Evolutionary conservation across 1,140 invertebrate species (phyloP), one percentile per base, ranked within the genome.

Genomic region (Formica exsecta): DNA sequence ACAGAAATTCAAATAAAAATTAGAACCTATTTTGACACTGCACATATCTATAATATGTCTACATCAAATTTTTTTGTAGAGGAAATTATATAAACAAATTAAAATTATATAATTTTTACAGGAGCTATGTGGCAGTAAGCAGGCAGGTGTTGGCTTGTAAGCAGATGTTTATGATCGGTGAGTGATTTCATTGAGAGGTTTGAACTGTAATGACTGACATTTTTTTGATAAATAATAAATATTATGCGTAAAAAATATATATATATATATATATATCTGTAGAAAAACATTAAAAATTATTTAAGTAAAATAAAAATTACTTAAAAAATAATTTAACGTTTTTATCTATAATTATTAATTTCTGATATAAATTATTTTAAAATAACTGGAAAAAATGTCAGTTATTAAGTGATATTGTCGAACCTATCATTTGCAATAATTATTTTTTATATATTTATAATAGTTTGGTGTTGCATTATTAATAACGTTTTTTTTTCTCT

Each of bases 391-490:
- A 66, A 38, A 41, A 41, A 22, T 66, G n/a, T 66, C 11, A 41
- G 4, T 66, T 66, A 66, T 66, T 38, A 38, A 19, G 8, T n/a
- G 0, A n/a, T n/a, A 54, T 3, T 65, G n/a, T 8, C 8, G 22
- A 11, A 61, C 7, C 7, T 57, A n/a, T 54, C 19, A 54, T 51
- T 51, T 51, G 9, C 48, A 0, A 54, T 54, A 54, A 54, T 19
- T 54, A n/a, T 54, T 54, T 59, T 22, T 59, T 9, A 59, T 22
- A 68, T 68, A 29, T 29, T 70, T 29, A 29, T 48, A 48, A 48
- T n/a, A 70, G 4, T 32, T 71, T 51, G 41, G 8, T 71, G 13
- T n/a, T 71, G 41, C 29, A 64, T 66, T 16, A 71, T 71, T 51
- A 51, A 0, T 51, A 41, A n/a, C 1, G 19, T 22, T 8, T 41